A percentile compares a stretch with the other conserved stretches of the same genome.
phyloP scores from a whole-genome alignment of 2,888 invertebrate species.

The Silvanus unidentatus region DNA sequence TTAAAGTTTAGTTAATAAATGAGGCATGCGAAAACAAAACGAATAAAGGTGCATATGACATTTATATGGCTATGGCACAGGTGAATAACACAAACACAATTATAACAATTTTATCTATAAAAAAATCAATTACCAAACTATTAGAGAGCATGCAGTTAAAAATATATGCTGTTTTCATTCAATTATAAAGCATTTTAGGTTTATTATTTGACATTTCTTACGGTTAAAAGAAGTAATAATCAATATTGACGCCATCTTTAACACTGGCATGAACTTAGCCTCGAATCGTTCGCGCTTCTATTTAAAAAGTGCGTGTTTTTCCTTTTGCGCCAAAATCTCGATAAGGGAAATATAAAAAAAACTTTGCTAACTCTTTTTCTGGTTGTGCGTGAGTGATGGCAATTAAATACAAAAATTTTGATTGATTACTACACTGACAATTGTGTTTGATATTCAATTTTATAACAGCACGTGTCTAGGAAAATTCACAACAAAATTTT shows the following conservation, averaged over 20 bases:
- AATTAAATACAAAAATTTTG: too few relatives aligned
- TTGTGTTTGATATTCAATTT: too few relatives aligned
- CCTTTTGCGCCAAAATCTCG: too few relatives aligned
- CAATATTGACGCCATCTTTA: slow-evolving; percentile 44
- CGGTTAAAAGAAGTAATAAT: slow-evolving; percentile 40
- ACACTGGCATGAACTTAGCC: slow-evolving; percentile 29
- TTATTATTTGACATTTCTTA: slow-evolving; percentile 39
- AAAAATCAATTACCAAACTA: neutral
- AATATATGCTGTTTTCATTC: slow-evolving; percentile 1
- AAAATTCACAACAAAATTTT: too few relatives aligned
- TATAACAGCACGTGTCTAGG: too few relatives aligned
- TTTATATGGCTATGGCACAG: neutral
- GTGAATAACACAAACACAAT: too few relatives aligned
- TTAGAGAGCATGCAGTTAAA: neutral
- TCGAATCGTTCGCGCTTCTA: slow-evolving; percentile 17
- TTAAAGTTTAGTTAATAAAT: neutral
- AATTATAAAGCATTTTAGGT: neutral
- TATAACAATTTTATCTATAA: too few relatives aligned
- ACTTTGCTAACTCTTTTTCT: too few relatives aligned
- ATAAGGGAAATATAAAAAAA: too few relatives aligned
- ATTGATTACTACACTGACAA: too few relatives aligned
- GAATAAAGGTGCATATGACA: slow-evolving; percentile 1
- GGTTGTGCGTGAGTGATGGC: neutral
- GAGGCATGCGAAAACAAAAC: neutral
- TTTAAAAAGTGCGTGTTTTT: slow-evolving; percentile 14